Evolutionary conservation across 2,113 vertebrate species (phyloP).

Genomic region (Emydocephalus ijimae): DNA sequence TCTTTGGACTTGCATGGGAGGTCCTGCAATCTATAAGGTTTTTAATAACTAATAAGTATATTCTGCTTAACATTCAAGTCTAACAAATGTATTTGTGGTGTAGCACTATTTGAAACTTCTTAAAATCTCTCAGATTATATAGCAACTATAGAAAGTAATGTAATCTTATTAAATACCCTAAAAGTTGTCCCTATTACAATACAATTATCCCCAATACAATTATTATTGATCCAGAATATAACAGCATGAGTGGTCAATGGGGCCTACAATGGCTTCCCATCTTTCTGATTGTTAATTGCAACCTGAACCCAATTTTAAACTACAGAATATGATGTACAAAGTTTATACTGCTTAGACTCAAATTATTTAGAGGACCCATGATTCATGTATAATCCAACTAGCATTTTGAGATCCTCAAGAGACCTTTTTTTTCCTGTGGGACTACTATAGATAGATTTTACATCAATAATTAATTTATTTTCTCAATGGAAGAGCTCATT

Average conservation of each 20-base stretch:
- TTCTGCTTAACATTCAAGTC: not conserved
- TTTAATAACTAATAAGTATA: not conserved
- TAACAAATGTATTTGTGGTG: not conserved
- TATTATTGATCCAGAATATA: not conserved
- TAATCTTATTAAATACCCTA: not conserved
- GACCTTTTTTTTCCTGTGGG: not conserved
- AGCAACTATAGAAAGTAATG: not conserved
- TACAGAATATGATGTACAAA: not conserved
- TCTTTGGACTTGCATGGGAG: not conserved
- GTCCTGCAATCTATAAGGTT: not conserved
- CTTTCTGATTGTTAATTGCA: not conserved
- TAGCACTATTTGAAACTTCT: not conserved
- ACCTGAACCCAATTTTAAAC: not conserved
- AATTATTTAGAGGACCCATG: not conserved
- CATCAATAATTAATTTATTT: not conserved
- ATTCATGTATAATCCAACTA: not conserved
- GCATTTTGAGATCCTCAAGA: not conserved
- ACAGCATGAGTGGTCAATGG: not conserved
- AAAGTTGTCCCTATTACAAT: not conserved
- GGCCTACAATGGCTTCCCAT: not conserved
- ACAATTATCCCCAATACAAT: too few relatives aligned
- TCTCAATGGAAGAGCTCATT: not conserved
- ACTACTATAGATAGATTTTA: not conserved
- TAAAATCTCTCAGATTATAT: not conserved
- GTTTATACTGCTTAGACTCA: not conserved